Base-by-base conservation (phyloP, 2,888 invertebrate species). In the Bombyx huttoni region DNA sequence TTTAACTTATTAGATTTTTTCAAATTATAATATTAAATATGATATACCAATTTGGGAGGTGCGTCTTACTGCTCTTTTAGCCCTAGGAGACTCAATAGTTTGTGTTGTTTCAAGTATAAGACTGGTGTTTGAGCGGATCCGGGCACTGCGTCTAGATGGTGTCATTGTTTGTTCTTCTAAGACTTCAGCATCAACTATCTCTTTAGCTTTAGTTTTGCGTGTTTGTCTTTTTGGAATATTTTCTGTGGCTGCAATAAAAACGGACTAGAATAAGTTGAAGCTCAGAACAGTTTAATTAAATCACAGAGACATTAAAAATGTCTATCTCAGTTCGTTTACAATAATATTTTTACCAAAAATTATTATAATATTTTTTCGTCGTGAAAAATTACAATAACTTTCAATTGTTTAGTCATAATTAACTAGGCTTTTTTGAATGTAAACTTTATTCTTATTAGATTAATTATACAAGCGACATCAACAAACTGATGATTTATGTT, bases 1-100 rank as follows among this genome's bases (percentile, higher is more conserved):
- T 35, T 14, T 13, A 33, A 47, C 24, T 24, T 24, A 24, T 24
- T 24, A 3, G 24, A 24, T 24, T 24, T 24, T 24, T 24, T 24
- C 7, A 7, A 35, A 7, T 35, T 34, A 35, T 33, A 24, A 5
- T 13, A 14, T 46, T 50, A 45, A 13, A 12, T 46, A 7, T 33
- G 10, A 34, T 40, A 67, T 64, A 87, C 87, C 85, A 61, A 72
- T 66, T 63, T 69, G 73, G 47, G 87, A 88, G 51, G 56, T 75
- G 53, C 87, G 72, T 49, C 86, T 72, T 9, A 77, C 64, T 49
- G 84, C 85, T 53, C 88, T 67, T 52, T 71, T 85, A n/a, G 87
- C 81, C 61, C 87, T 73, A 1, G 88, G 87, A 0, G 87, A 82
- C 24, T 77, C 79, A 50, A 64, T 56, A 50, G 48, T 60, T 40